These are phyloP conservation scores for Philopedon plagiatum DNA, from an alignment of 2,888 invertebrate genomes.

Conservation along the genomic window DNA sequence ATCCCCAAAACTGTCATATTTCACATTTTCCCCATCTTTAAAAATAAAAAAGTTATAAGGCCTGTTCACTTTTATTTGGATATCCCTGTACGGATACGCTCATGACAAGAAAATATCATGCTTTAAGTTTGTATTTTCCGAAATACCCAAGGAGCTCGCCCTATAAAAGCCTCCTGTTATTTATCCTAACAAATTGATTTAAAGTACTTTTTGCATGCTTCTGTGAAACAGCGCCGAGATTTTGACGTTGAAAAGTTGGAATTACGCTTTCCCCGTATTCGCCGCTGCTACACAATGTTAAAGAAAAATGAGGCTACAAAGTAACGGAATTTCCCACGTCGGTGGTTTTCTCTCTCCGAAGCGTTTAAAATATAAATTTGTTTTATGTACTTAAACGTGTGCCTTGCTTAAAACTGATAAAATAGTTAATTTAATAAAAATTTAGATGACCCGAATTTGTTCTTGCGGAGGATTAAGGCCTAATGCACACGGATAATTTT, in stretches of 20 bases:
- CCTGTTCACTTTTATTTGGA: too few species aligned
- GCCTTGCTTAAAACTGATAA: background rate
- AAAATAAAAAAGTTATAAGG: too few species aligned
- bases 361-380: slow-evolving; percentile 3
- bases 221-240: slow-evolving; percentile 18
- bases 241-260: slow-evolving; percentile 25
- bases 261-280: slow-evolving; percentile 6
- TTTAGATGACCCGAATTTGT: too few species aligned
- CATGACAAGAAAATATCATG: too few species aligned
- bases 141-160: background rate
- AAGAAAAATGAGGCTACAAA: slow-evolving; percentile 2
- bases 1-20: too few species aligned
- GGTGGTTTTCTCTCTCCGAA: background rate
- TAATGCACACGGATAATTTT: too few species aligned
- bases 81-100: too few species aligned
- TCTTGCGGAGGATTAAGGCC: too few species aligned
- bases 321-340: slow-evolving; percentile 7
- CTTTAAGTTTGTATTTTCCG: background rate
- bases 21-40: too few species aligned
- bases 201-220: slow-evolving; percentile 11
- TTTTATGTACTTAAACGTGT: background rate
- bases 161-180: slow-evolving; percentile 3
- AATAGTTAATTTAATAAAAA: too few species aligned
- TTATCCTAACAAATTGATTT: slow-evolving; percentile 27
- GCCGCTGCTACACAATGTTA: slow-evolving; percentile 19